Percentiles rank a stretch among this genome's conserved stretches.
Conservation (phyloP, 1,140 invertebrate genomes). For the Lepidostoma basale region DNA sequence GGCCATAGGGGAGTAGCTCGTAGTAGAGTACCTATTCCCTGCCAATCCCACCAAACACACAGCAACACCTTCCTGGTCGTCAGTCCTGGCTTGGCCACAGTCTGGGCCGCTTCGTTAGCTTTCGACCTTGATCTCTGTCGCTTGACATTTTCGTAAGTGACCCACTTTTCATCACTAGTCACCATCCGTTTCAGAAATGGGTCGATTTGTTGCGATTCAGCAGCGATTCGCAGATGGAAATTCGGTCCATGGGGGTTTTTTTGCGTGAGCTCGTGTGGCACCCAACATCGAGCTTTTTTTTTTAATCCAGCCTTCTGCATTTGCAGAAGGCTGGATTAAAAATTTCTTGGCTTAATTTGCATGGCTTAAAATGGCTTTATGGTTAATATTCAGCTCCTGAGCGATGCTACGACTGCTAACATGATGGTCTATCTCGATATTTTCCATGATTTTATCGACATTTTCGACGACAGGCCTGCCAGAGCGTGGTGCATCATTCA, state of each 20-base stretch:
- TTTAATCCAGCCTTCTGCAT: too few species aligned
- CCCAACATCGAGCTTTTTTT: too few species aligned
- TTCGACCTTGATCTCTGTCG: constrained; percentile 2
- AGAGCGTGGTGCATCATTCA: constrained; percentile 9
- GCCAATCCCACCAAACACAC: constrained; percentile 8
- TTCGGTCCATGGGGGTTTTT: neutral
- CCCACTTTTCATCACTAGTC: neutral
- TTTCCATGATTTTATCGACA: constrained; percentile 6
- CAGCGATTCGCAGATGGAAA: neutral
- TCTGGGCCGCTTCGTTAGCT: constrained; percentile 7
- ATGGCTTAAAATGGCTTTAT: too few species aligned
- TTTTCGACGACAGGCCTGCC: constrained; percentile 12
- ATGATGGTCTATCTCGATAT: constrained; percentile 1
- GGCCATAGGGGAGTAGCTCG: too few species aligned
- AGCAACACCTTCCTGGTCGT: constrained; percentile 10
- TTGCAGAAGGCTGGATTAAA: too few species aligned
- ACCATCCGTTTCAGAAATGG: constrained; percentile 8
- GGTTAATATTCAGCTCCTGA: neutral
- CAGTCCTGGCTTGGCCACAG: constrained; percentile 7
- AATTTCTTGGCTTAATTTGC: too few species aligned
- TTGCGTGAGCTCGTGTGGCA: too few species aligned
- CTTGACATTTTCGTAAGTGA: constrained; percentile 3
- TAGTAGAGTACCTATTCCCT: too few species aligned
- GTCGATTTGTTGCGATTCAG: neutral
- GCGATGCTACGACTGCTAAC: constrained; percentile 6